Evolutionary conservation across 1,140 invertebrate species (phyloP), one percentile per base, ranked within the genome.

Genomic region (Pachypeltis micranthus): DNA sequence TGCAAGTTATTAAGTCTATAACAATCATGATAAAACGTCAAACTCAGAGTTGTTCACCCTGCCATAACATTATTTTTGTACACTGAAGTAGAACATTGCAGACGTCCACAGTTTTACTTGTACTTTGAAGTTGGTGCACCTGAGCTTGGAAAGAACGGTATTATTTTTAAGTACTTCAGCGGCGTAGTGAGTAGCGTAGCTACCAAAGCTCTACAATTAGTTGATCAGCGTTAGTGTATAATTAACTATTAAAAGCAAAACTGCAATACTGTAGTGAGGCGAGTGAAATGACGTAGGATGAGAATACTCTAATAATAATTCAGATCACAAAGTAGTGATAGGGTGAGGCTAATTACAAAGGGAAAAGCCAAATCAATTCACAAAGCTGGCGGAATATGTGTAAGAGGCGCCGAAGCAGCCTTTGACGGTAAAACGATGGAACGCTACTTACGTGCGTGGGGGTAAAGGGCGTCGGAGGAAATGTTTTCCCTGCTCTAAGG

Each of bases 401-500:
- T n/a, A n/a, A n/a, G n/a, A n/a, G n/a, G n/a, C n/a, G n/a, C n/a
- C n/a, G n/a, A n/a, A n/a, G n/a, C n/a, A n/a, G n/a, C n/a, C n/a
- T n/a, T n/a, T n/a, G n/a, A n/a, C n/a, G n/a, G n/a, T n/a, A n/a
- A n/a, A n/a, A n/a, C n/a, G n/a, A n/a, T n/a, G n/a, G n/a, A n/a
- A n/a, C n/a, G n/a, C n/a, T n/a, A 60, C 19, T 26, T 64, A 64
- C 63, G 16, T 65, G 63, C 1, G 61, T 63, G 10, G 64, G 64
- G 25, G 63, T 66, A 59, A 65, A 61, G 21, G 67, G 69, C 23
- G 64, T 66, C n/a, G 67, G 65, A 21, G 74, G 80, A 75, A 89
- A 81, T 66, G 88, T 80, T 75, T 92, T 92, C 47, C 91, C 90
- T 27, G 89, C 85, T 63, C 87, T 83, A 62, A 96, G 90, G 73